Base-by-base conservation (phyloP, 2,113 vertebrate species). In the Alligator mississippiensis region DNA sequence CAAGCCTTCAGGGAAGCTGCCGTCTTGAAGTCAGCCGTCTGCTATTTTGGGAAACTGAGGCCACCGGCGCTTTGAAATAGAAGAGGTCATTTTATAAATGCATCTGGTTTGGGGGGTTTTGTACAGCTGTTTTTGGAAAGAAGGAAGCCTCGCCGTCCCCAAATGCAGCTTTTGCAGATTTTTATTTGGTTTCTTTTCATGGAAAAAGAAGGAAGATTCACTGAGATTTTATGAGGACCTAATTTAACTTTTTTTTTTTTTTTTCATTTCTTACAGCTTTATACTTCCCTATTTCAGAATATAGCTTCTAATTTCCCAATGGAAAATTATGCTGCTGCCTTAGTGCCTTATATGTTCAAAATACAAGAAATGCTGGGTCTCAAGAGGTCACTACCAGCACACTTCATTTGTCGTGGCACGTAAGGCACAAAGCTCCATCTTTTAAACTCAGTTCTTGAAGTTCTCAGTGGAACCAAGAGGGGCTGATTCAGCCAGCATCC, bases 381-480 rank as follows among this genome's bases (percentile, higher is more conserved):
- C 12, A 47, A 74, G 70, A 24, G 34, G 5, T 15, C 22, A 15
- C 47, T 74, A 24, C 34, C 21, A 6, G 34, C 19, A 24, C 34
- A 47, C 27, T 8, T 14, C 28, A 28, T 16, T 38, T 72, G 38
- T 74, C 47, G 25, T 24, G 34, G 30, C 81, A 68, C 78, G 38
- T 1, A 0, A 83, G 84, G 63, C 34, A 47, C 47, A 72, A 63
- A 83, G 63, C 13, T 61, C 19, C 9, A 21, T 66, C 88, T 90
- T 79, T 22, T 12, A 72, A 25, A 4, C 6, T 11, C 13, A 10
- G 3, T 25, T 66, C 68, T 78, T 63, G 38, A 60, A 59, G 47
- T 80, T 30, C 34, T 83, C 34, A 60, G 83, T 77, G 47, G 76
- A 82, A 74, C 64, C 63, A 28, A n/a, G 80, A 34, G 63, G 85